phyloP scores from a whole-genome alignment of 2,888 invertebrate species.

The Cybosia mesomella region DNA sequence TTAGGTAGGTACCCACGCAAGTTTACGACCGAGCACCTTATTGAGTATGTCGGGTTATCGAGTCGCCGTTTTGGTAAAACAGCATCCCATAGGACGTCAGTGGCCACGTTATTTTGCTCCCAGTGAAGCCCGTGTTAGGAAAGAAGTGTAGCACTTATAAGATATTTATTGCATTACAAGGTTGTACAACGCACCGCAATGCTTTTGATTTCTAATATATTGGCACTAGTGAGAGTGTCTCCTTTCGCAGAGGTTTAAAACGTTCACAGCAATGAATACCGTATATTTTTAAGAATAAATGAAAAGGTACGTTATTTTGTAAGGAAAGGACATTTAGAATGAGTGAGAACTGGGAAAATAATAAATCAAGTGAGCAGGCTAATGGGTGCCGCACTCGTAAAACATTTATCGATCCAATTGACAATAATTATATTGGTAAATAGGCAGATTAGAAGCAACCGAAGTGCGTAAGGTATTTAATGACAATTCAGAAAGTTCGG shows the following conservation, averaged over 20 bases:
- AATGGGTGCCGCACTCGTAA: neutral
- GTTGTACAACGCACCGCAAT: conserved; percentile 22
- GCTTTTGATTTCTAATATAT: conserved; percentile 28
- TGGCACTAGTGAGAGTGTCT: conserved; percentile 39
- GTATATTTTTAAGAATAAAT: neutral
- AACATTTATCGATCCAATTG: conserved; percentile 42
- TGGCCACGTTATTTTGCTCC: conserved; percentile 56
- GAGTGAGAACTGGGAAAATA: neutral
- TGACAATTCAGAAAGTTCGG: neutral
- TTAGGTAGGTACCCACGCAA: no score
- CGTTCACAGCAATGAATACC: conserved; percentile 52
- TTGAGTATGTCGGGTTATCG: conserved; percentile 33
- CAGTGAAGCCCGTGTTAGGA: conserved; percentile 64
- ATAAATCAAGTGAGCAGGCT: neutral
- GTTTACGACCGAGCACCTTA: conserved; percentile 59
- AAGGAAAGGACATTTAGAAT: no score
- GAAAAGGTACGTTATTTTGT: neutral
- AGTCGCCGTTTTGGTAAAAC: conserved; percentile 65
- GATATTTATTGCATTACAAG: conserved; percentile 55
- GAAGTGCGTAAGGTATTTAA: no score
- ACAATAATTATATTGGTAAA: conserved; percentile 56
- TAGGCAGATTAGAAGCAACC: neutral
- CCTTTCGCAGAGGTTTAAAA: conserved; percentile 34
- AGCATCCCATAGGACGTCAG: conserved; percentile 57
- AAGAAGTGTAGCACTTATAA: conserved; percentile 58